Conservation (phyloP, 1,140 invertebrate species). For the Galendromus occidentalis region DNA sequence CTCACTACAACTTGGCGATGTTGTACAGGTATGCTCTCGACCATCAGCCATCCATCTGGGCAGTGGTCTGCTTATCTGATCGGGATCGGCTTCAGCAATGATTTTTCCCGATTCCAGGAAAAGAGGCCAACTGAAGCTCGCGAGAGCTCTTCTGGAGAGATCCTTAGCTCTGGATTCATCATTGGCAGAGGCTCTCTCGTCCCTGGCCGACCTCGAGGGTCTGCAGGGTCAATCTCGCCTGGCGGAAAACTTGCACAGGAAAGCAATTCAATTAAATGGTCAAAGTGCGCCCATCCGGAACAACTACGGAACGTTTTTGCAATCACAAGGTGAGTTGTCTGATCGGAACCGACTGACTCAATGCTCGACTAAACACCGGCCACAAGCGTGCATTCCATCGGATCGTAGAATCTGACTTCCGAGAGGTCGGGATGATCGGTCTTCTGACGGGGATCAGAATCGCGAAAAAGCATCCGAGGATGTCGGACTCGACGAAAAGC, state of each 20-base stretch:
- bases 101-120: slow-evolving; percentile 20
- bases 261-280: slow-evolving; percentile 21
- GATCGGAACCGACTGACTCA: too few species aligned
- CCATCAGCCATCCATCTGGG: not conserved
- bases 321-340: slow-evolving; percentile 25
- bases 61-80: slow-evolving; percentile 1
- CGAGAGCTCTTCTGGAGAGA: slow-evolving; percentile 23
- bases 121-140: slow-evolving; percentile 22
- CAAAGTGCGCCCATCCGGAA: slow-evolving; percentile 26
- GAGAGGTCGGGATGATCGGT: too few species aligned
- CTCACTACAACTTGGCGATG: slow-evolving; percentile 65
- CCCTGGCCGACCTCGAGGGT: slow-evolving; percentile 23
- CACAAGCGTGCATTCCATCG: too few species aligned
- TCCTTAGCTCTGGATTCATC: slow-evolving; percentile 24
- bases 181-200: slow-evolving; percentile 25
- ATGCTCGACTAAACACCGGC: too few species aligned
- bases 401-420: too few species aligned
- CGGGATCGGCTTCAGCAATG: not conserved
- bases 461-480: too few species aligned
- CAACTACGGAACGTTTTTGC: slow-evolving; percentile 29
- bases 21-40: slow-evolving; percentile 44
- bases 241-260: slow-evolving; percentile 23
- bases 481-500: too few species aligned
- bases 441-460: too few species aligned
- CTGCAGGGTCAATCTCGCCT: slow-evolving; percentile 20